phyloP scores from a whole-genome alignment of 1,140 invertebrate species.

The Dendrolimus punctatus region DNA sequence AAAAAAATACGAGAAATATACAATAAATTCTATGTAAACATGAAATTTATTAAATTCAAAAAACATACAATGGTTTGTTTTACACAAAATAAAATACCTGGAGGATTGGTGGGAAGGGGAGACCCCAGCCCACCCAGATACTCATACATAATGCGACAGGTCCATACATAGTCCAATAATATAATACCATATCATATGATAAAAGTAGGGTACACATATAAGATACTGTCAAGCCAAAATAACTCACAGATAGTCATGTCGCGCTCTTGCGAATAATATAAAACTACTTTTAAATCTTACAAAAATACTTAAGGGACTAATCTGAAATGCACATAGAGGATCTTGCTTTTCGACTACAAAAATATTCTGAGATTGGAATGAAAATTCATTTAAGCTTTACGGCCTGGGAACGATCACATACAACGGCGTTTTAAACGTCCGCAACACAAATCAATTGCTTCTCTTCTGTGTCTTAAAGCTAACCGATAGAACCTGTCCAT shows the following conservation, averaged over 20 bases:
- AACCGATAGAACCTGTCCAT: conserved; percentile 97
- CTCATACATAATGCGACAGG: conserved; percentile 57
- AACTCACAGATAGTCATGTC: conserved; percentile 67
- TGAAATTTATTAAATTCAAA: conserved; percentile 72
- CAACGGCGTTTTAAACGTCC: conserved; percentile 50
- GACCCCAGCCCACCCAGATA: conserved; percentile 31
- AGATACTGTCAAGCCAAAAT: conserved; percentile 65
- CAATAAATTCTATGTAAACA: conserved; percentile 70
- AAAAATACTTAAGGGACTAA: conserved; percentile 71
- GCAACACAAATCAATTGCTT: conserved; percentile 54
- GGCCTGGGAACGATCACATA: conserved; percentile 56
- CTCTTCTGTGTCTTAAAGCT: conserved; percentile 96
- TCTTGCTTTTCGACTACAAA: conserved; percentile 68
- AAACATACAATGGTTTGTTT: conserved; percentile 70
- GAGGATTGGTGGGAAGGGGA: conserved; percentile 41
- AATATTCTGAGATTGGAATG: conserved; percentile 72
- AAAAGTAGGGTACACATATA: conserved; percentile 63
- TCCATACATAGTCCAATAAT: conserved; percentile 62
- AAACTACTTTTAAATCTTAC: conserved; percentile 68
- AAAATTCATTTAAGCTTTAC: conserved; percentile 59
- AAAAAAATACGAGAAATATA: conserved; percentile 66
- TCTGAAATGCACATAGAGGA: conserved; percentile 68
- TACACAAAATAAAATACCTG: conserved; percentile 72
- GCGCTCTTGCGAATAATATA: conserved; percentile 64
- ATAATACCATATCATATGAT: conserved; percentile 67